phyloP scores from a whole-genome alignment of 2,113 vertebrate genomes.

The Astatotilapia flaviijosephi region DNA sequence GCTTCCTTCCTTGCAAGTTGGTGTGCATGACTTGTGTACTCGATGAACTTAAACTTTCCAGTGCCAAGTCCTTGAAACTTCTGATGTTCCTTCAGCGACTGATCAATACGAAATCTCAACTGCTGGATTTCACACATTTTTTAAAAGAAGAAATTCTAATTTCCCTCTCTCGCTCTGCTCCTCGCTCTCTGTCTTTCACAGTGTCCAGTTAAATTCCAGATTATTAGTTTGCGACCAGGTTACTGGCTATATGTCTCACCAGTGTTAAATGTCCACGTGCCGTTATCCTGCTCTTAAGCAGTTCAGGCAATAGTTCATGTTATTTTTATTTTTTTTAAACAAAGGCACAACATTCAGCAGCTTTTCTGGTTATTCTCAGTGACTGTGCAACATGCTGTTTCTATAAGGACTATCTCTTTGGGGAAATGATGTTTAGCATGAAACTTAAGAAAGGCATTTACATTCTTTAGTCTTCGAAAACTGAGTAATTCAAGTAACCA shows the following conservation, averaged over 20 bases:
- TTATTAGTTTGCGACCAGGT: neutral
- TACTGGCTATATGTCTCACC: neutral
- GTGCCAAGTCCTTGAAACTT: slow-evolving; percentile 21
- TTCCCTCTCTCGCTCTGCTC: neutral
- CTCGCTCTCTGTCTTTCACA: neutral
- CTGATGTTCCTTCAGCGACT: neutral
- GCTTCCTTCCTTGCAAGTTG: neutral
- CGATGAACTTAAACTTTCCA: slow-evolving; percentile 9
- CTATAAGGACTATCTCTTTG: neutral
- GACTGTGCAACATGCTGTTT: neutral
- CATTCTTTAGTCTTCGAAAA: neutral
- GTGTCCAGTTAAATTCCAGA: neutral
- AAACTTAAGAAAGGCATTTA: neutral
- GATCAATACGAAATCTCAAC: slow-evolving; percentile 17
- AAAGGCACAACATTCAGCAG: neutral
- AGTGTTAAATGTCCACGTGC: neutral
- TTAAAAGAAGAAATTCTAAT: too few relatives aligned
- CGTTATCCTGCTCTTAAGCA: neutral
- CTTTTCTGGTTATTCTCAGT: neutral
- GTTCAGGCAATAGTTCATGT: neutral
- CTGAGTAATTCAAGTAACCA: neutral
- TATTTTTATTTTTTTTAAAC: neutral
- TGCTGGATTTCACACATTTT: too few relatives aligned
- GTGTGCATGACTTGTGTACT: neutral
- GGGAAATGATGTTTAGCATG: neutral